phyloP scores from a whole-genome alignment of 2,888 invertebrate genomes.

The Machimus rusticus region DNA sequence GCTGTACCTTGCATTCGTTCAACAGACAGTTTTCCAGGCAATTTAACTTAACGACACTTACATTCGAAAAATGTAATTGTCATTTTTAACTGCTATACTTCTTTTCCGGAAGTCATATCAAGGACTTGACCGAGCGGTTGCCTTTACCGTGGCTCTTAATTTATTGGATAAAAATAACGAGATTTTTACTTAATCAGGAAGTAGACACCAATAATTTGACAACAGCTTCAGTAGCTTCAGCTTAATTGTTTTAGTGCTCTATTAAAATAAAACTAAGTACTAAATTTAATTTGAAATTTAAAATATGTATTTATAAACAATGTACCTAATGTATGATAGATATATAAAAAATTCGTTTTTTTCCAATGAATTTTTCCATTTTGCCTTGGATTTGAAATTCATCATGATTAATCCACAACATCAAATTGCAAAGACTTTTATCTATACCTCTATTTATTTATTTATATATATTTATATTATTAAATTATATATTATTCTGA shows the following conservation, averaged over 20 bases:
- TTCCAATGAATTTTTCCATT: no score
- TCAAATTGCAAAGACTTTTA: no score
- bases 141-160: background rate
- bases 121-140: background rate
- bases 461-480: no score
- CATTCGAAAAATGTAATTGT: background rate
- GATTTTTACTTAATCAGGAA: background rate
- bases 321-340: no score
- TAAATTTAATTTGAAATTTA: background rate
- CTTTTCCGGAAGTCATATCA: background rate
- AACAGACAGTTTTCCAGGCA: background rate
- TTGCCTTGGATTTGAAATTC: no score
- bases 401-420: no score
- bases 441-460: no score
- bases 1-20: background rate
- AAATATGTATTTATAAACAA: no score
- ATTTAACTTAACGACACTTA: background rate
- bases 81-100: background rate
- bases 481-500: no score
- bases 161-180: background rate
- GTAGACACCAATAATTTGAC: background rate
- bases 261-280: background rate
- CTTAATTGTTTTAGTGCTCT: background rate
- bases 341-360: no score
- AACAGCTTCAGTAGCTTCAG: background rate